Percentiles rank a stretch among this genome's conserved stretches.
Conservation (phyloP, 30 jellyfish, hydroid and myxozoan genomes). For the Nemopilema nomurai region DNA sequence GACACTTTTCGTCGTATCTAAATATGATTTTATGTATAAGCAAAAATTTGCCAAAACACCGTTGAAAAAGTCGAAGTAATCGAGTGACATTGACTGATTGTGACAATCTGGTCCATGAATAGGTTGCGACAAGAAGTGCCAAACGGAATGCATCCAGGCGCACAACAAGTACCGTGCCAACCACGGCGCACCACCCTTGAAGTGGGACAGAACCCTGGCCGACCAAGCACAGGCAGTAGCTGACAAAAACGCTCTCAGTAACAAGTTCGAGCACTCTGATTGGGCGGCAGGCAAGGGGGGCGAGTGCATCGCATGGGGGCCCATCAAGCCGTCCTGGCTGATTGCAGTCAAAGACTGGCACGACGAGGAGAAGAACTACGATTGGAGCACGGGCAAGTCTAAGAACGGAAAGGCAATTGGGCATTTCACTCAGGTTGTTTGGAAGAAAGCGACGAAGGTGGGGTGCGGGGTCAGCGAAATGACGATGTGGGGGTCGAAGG, state of each 20-base stretch:
- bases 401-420: slow-evolving; percentile 69
- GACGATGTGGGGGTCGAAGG: slow-evolving; percentile 64
- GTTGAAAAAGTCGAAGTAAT: too few species aligned
- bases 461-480: slow-evolving; percentile 73
- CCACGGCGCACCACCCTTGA: slow-evolving; percentile 72
- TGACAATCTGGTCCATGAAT: background rate
- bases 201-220: slow-evolving; percentile 75
- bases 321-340: slow-evolving; percentile 63
- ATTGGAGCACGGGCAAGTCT: slow-evolving; percentile 72
- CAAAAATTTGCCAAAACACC: too few species aligned
- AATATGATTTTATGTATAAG: too few species aligned
- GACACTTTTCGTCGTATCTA: background rate
- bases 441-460: slow-evolving; percentile 70
- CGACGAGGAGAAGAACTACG: slow-evolving; percentile 71
- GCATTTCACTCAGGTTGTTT: slow-evolving; percentile 74
- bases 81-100: background rate
- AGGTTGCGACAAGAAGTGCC: slow-evolving; percentile 81
- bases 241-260: slow-evolving; percentile 51
- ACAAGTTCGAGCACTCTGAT: slow-evolving; percentile 66
- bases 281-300: slow-evolving; percentile 87
- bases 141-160: slow-evolving; percentile 72
- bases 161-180: slow-evolving; percentile 73
- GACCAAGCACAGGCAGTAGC: slow-evolving; percentile 81
- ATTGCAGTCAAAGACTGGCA: slow-evolving; percentile 81
- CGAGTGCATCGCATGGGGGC: slow-evolving; percentile 78